A percentile compares a stretch with the other conserved stretches of the same genome.
These are phyloP conservation scores for Bradypodion pumilum DNA, from an alignment of 2,797 vertebrate genomes.

Conservation along the genomic window DNA sequence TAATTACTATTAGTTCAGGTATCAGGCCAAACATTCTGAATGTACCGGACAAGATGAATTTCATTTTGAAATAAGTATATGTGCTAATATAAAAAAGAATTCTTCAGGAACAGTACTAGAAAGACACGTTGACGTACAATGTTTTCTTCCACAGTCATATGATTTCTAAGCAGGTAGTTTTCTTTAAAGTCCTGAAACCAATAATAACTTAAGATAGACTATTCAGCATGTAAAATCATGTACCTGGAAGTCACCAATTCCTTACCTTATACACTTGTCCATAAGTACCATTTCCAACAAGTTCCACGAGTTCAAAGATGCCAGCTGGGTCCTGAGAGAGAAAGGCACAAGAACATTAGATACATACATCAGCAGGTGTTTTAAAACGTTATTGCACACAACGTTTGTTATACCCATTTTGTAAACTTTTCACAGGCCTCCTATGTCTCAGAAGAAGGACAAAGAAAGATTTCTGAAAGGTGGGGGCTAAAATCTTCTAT, in stretches of 20 bases:
- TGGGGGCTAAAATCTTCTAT: not conserved
- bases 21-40: not conserved
- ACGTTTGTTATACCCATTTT: not conserved
- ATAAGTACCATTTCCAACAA: conserved; percentile 95
- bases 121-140: not conserved
- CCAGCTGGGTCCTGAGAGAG: conserved; percentile 88
- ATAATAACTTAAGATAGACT: not conserved
- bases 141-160: not conserved
- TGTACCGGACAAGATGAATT: not conserved
- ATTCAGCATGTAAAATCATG: not conserved
- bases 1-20: not conserved
- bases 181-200: conserved; percentile 7
- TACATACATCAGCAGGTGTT: not conserved
- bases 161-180: not conserved
- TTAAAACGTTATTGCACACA: not conserved
- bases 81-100: not conserved
- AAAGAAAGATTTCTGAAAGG: not conserved
- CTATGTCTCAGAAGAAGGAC: not conserved
- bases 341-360: conserved; percentile 39
- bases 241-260: not conserved
- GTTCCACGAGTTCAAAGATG: conserved; percentile 94
- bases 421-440: not conserved
- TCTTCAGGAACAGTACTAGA: not conserved
- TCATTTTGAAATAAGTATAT: not conserved
- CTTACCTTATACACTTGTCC: conserved; percentile 96